A percentile compares a stretch with the other conserved stretches of the same genome.
These are phyloP conservation scores for Agrilus planipennis DNA, from an alignment of 1,140 invertebrate genomes.

Conservation along the genomic window DNA sequence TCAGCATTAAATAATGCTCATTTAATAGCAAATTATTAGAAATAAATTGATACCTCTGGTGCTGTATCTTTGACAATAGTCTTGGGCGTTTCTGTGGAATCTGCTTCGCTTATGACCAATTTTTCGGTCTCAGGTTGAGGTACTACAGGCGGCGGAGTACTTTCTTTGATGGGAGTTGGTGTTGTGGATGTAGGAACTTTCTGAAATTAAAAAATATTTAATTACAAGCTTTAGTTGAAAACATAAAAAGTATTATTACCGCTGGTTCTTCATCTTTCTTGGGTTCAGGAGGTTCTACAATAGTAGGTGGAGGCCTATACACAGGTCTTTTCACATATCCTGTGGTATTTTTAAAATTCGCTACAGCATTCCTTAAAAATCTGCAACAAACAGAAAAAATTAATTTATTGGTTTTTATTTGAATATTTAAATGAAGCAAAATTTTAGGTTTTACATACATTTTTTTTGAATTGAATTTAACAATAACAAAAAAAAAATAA, in stretches of 20 bases:
- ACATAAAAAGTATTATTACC: background rate
- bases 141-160: constrained; percentile 3
- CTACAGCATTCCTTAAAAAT: constrained; percentile 77
- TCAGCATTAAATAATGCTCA: background rate
- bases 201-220: background rate
- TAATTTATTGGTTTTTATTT: too few species aligned
- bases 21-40: background rate
- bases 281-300: too few species aligned
- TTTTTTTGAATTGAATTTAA: background rate
- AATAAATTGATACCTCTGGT: constrained; percentile 2
- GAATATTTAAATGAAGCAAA: background rate
- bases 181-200: too few species aligned
- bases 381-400: constrained; percentile 39
- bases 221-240: background rate
- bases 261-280: background rate
- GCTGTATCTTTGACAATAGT: constrained; percentile 8
- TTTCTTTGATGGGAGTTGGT: constrained; percentile 2
- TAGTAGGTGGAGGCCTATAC: constrained; percentile 12
- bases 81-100: constrained; percentile 30
- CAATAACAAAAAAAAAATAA: background rate
- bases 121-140: constrained; percentile 31
- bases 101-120: constrained; percentile 33
- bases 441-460: background rate
- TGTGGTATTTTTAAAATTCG: constrained; percentile 80
- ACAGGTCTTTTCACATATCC: constrained; percentile 52